A percentile compares a stretch with the other conserved stretches of the same genome.
phyloP scores from a whole-genome alignment of 2,113 vertebrate genomes.

The Arvicanthis niloticus region DNA sequence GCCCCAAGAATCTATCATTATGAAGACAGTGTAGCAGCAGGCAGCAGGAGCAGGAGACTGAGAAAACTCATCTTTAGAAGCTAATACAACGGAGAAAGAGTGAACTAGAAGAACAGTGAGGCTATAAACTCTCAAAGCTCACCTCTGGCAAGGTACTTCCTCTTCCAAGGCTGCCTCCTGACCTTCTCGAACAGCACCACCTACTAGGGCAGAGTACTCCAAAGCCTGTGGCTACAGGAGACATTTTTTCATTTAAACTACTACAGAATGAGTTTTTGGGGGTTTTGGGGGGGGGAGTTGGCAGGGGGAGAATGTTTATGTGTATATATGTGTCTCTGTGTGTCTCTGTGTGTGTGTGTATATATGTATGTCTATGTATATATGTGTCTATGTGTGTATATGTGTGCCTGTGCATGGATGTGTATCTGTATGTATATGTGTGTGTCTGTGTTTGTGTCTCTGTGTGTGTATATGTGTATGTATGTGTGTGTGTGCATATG shows the following conservation, averaged over 20 bases:
- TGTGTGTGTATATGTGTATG: too few relatives aligned
- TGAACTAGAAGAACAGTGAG: too few relatives aligned
- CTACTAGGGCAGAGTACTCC: neutral
- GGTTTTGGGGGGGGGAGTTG: too few relatives aligned
- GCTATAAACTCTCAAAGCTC: neutral
- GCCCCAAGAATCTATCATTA: neutral
- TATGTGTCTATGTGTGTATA: neutral
- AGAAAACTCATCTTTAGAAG: neutral
- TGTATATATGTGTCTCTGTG: neutral
- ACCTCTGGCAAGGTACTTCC: neutral
- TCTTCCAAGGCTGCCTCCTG: neutral
- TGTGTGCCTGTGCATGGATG: neutral
- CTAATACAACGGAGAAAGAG: neutral
- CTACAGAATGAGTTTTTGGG: neutral
- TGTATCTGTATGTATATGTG: too few relatives aligned
- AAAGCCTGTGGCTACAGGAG: neutral
- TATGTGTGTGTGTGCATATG: too few relatives aligned
- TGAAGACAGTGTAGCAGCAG: neutral
- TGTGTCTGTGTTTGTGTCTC: too few relatives aligned
- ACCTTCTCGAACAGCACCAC: neutral
- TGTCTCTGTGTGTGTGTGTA: too few relatives aligned
- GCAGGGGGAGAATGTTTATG: neutral
- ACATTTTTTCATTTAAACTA: neutral
- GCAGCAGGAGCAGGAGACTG: neutral
- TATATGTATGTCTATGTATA: too few relatives aligned